Percentiles rank a stretch among this genome's conserved stretches.
Evolutionary conservation across 2,113 vertebrate genomes (phyloP).

Genomic region (Platysternon megacephalum): DNA sequence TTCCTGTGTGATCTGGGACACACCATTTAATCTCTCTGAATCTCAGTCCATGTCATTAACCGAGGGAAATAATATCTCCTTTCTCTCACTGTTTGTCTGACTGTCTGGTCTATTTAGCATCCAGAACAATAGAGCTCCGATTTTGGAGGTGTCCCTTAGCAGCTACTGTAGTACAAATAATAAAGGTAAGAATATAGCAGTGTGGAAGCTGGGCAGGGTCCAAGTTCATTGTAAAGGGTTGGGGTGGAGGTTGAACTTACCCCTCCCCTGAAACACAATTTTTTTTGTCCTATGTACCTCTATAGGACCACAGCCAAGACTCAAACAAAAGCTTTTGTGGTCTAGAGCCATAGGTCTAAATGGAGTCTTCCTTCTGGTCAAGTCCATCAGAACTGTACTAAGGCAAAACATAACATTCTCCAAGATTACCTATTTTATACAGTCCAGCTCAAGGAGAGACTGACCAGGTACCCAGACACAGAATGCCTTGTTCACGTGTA

Average conservation of each 20-base stretch:
- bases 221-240: not conserved
- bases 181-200: not conserved
- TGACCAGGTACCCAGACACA: not conserved
- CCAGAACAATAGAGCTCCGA: not conserved
- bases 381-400: not conserved
- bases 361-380: not conserved
- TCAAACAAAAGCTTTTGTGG: not conserved
- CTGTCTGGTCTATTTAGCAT: not conserved
- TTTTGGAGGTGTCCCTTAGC: not conserved
- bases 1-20: not conserved
- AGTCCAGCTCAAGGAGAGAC: not conserved
- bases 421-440: not conserved
- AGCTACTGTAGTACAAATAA: not conserved
- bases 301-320: not conserved
- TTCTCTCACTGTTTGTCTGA: not conserved
- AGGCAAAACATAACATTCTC: not conserved
- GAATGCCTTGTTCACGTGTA: not conserved
- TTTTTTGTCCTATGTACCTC: not conserved
- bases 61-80: not conserved
- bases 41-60: not conserved
- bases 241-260: not conserved
- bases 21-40: rapidly evolving
- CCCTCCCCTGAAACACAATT: not conserved
- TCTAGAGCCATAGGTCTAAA: not conserved
- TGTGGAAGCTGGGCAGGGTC: not conserved